phyloP scores from a whole-genome alignment of 2,113 vertebrate species.

The Oreochromis tanganicae region DNA sequence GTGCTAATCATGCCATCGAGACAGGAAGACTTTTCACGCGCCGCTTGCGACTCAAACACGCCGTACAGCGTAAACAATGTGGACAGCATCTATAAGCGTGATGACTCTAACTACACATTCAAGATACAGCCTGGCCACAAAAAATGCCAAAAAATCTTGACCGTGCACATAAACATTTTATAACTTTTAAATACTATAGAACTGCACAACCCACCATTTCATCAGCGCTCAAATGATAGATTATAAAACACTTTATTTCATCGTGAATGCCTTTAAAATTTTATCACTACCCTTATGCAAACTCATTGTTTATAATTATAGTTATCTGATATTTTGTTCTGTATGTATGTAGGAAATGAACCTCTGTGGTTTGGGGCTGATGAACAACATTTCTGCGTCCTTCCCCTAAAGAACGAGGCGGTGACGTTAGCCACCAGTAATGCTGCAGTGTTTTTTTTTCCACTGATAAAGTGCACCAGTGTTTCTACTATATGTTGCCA shows the following conservation, averaged over 20 bases:
- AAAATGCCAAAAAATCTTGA: background rate
- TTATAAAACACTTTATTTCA: background rate
- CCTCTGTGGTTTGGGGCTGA: background rate
- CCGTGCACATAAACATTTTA: background rate
- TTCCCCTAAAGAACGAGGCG: background rate
- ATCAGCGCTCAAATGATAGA: background rate
- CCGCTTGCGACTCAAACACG: background rate
- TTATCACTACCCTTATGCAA: background rate
- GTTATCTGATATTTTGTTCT: background rate
- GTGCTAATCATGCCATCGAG: conserved; percentile 37
- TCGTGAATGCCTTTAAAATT: background rate
- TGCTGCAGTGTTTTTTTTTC: background rate
- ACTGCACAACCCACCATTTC: background rate
- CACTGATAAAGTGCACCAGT: background rate
- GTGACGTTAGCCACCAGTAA: background rate
- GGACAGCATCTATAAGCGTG: background rate
- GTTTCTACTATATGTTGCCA: background rate
- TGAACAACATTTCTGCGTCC: background rate
- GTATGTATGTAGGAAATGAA: background rate
- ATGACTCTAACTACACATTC: background rate
- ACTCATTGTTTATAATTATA: background rate
- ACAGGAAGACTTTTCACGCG: conserved; percentile 4
- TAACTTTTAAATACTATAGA: background rate
- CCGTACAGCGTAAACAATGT: background rate
- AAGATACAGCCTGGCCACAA: background rate